Evolutionary conservation across 92 coral and sea anemone species (phyloP), one percentile per base, ranked within the genome.

Genomic region (Blastomussa wellsi): DNA sequence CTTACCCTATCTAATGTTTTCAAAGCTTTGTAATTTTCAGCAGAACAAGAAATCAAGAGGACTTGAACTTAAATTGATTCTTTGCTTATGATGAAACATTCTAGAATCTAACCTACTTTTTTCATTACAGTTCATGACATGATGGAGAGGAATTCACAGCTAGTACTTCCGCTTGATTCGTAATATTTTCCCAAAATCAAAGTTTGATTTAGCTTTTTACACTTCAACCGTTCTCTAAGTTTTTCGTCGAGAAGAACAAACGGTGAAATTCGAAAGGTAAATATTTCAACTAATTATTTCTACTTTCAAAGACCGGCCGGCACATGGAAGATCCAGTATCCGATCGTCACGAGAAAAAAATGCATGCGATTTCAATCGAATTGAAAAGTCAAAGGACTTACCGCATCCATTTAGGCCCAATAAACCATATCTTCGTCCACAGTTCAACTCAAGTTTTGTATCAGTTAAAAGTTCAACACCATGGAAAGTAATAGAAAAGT

Each of bases 401-500:
- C 99, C 99, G 85, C 99, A 97, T 10, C 99, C 99, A 84, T 97
- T 97, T 32, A 93, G 67, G 26, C 99, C 99, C 86, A 97, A 88
- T 35, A 97, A 91, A 47, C 99, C 99, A 82, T 97, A 97, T 90
- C 98, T 88, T 53, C 99, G 90, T 11, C 99, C 99, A 88, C 95
- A 91, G 79, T 97, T 97, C 87, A 97, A 74, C 86, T 97, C 99
- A 44, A 97, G 79, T 77, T 93, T 93, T 39, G 99, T 89, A 72
- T 97, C 99, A 28, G 90, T 80, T 72, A 97, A 90, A 47, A 97
- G 93, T 85, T 97, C 99, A 76, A 92, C 95, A n/a, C 99, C 99
- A 82, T 97, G 99, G 74, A 97, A 97, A 33, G 99, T 97, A 51
- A 97, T 94, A 29, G 99, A 94, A 76, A 94, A 97, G 89, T 94